phyloP scores from a whole-genome alignment of 2,797 vertebrate genomes.

The Lithobates pipiens region DNA sequence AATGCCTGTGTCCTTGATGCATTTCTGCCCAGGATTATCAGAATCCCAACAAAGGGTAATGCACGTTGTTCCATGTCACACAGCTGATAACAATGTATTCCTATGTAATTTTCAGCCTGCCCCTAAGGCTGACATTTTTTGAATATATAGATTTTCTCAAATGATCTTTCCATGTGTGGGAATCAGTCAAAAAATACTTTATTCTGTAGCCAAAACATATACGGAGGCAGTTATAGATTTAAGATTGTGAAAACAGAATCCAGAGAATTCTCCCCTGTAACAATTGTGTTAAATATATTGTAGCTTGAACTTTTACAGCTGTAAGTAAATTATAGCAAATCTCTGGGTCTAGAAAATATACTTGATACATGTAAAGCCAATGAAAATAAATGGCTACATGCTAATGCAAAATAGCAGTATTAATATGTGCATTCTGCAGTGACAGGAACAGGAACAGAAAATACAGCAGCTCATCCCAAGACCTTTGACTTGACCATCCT shows the following conservation, averaged over 20 bases:
- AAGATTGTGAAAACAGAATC: neutral
- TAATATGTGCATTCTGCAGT: neutral
- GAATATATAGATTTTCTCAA: conserved; percentile 9
- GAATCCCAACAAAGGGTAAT: no score
- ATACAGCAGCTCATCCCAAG: no score
- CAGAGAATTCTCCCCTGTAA: neutral
- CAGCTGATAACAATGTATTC: neutral
- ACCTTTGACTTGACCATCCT: no score
- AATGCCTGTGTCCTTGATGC: no score
- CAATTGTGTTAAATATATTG: neutral
- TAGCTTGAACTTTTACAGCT: neutral
- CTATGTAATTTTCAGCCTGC: neutral
- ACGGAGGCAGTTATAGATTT: conserved; percentile 17
- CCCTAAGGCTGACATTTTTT: neutral
- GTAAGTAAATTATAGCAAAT: neutral
- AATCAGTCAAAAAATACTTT: conserved; percentile 21
- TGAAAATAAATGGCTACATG: neutral
- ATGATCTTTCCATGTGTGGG: neutral
- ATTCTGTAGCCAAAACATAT: conserved; percentile 7
- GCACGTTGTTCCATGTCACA: neutral
- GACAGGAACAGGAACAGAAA: no score
- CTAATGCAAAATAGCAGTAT: neutral
- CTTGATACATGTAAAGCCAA: neutral
- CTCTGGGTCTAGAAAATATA: neutral
- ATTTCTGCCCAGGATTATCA: no score